These are phyloP conservation scores for Dicranocentrus wangi DNA, from an alignment of 2,888 invertebrate genomes.

Conservation along the genomic window DNA sequence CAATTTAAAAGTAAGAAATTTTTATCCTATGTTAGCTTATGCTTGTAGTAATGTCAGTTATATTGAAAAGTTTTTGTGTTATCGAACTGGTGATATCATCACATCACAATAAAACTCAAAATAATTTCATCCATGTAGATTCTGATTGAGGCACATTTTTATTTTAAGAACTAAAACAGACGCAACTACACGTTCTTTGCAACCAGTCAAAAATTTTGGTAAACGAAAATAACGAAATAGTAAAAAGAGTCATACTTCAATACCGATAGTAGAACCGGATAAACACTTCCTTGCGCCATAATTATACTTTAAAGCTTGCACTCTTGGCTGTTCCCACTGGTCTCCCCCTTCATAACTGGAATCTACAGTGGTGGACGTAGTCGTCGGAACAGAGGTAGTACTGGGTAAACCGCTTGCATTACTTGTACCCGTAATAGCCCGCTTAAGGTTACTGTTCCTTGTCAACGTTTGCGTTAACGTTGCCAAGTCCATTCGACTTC, in stretches of 20 bases:
- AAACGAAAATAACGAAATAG: too few relatives aligned
- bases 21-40: too few relatives aligned
- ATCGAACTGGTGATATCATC: too few relatives aligned
- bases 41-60: too few relatives aligned
- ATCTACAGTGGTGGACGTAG: not conserved
- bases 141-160: too few relatives aligned
- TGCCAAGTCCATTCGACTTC: constrained; percentile 45
- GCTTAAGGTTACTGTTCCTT: constrained; percentile 26
- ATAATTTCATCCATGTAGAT: too few relatives aligned
- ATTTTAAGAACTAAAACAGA: too few relatives aligned
- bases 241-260: constrained; percentile 35
- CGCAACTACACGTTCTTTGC: too few relatives aligned
- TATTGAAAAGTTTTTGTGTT: too few relatives aligned
- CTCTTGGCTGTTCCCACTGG: constrained; percentile 64
- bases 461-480: constrained; percentile 27
- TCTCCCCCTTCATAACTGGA: constrained; percentile 44
- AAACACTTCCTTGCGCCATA: constrained; percentile 36
- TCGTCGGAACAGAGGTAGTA: not conserved
- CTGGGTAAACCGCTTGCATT: not conserved
- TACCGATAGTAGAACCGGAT: constrained; percentile 31
- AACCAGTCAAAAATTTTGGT: too few relatives aligned
- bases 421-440: not conserved
- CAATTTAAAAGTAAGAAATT: too few relatives aligned
- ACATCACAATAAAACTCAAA: too few relatives aligned
- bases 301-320: constrained; percentile 63